Evolutionary conservation across 37 sponge, comb jelly and placozoan species (phyloP).

Genomic region (Beroe forskalii): DNA sequence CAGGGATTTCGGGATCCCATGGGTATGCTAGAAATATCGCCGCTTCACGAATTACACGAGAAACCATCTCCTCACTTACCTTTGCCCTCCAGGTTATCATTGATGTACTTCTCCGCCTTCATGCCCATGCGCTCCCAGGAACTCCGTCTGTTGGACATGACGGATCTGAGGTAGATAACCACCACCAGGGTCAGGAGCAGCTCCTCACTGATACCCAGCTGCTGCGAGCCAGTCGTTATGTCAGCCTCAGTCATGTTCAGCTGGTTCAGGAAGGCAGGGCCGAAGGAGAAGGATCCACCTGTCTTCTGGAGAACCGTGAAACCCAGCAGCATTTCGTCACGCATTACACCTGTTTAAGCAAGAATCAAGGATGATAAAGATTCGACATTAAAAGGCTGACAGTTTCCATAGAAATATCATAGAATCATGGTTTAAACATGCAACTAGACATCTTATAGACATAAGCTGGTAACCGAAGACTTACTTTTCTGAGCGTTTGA

Average conservation of each 20-base stretch:
- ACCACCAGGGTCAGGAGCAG: conserved; percentile 10
- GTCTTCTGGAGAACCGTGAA: conserved; percentile 53
- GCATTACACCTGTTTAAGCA: neutral
- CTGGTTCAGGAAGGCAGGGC: neutral
- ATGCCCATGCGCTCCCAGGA: conserved; percentile 11
- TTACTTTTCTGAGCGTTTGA: no score
- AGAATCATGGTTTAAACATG: no score
- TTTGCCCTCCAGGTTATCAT: neutral
- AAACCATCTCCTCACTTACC: no score
- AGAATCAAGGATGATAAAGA: no score
- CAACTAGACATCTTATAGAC: no score
- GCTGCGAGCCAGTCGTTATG: neutral
- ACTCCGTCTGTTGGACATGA: conserved; percentile 7
- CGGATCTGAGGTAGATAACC: neutral
- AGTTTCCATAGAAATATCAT: no score
- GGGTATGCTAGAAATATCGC: no score
- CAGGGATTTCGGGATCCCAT: no score
- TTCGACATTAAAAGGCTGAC: no score
- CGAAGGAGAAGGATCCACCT: conserved; percentile 21
- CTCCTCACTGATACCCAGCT: conserved; percentile 1
- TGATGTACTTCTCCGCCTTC: conserved; percentile 19
- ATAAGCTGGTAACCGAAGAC: no score
- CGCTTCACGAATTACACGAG: no score
- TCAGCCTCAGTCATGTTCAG: conserved; percentile 31
- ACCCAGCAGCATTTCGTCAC: conserved; percentile 50